Conservation (phyloP, 2,113 vertebrate species). For the Cyphomyrus plagiostoma region DNA sequence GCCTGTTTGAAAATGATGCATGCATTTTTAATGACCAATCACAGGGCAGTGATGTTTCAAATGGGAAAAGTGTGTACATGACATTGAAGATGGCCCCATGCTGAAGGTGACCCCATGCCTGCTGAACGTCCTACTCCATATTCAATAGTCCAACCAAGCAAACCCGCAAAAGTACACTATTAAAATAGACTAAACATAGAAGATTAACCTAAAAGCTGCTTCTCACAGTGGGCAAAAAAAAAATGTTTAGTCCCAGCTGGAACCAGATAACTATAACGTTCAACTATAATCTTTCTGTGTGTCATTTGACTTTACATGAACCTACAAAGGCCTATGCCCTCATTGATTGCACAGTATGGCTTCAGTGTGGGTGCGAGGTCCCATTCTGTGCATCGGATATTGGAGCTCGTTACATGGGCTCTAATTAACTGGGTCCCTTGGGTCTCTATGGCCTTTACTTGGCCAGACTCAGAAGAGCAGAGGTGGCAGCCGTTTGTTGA, state of each 20-base stretch:
- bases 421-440: not conserved
- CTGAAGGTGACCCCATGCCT: not conserved
- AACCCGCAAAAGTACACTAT: not conserved
- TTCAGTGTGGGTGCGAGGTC: not conserved
- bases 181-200: not conserved
- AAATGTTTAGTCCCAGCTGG: not conserved
- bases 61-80: not conserved
- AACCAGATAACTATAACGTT: not conserved
- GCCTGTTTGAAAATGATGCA: not conserved
- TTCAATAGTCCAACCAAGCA: not conserved
- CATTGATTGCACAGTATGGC: not conserved
- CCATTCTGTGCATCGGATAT: not conserved
- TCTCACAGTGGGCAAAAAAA: not conserved
- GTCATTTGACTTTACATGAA: not conserved
- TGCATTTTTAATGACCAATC: not conserved
- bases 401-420: not conserved
- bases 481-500: not conserved
- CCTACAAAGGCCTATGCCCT: not conserved
- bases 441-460: not conserved
- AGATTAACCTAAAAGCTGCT: not conserved
- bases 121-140: not conserved
- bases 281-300: not conserved
- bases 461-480: not conserved
- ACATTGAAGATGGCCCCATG: not conserved
- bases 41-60: not conserved